Evolutionary conservation across 1,140 invertebrate genomes (phyloP).

Genomic region (Pygmarrhopalites habei): DNA sequence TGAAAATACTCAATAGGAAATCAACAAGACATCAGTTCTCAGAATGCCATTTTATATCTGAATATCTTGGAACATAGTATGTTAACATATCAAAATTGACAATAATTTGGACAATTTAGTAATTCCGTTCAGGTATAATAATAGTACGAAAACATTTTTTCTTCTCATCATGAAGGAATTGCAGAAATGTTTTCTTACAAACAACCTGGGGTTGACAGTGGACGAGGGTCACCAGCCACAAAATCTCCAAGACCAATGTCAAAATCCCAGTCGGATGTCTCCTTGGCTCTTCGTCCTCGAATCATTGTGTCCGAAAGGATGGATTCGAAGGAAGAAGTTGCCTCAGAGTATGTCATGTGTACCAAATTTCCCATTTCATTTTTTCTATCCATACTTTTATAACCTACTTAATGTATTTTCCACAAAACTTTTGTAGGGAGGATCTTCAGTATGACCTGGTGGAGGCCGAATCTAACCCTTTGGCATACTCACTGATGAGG

Average conservation of each 20-base stretch:
- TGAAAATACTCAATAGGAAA: slow-evolving; percentile 26
- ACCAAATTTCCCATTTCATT: neutral
- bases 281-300: slow-evolving; percentile 6
- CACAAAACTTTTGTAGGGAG: slow-evolving; percentile 1
- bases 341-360: slow-evolving; percentile 12
- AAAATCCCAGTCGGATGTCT: slow-evolving; percentile 18
- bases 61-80: slow-evolving; percentile 34
- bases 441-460: slow-evolving; percentile 19
- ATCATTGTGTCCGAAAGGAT: slow-evolving; percentile 17
- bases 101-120: no score
- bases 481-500: slow-evolving; percentile 25
- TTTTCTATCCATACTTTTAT: neutral
- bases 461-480: slow-evolving; percentile 21
- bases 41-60: slow-evolving; percentile 31
- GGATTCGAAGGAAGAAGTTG: slow-evolving; percentile 12
- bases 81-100: no score
- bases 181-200: slow-evolving; percentile 23
- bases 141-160: no score
- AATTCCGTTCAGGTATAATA: no score
- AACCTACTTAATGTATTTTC: neutral
- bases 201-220: neutral
- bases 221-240: neutral
- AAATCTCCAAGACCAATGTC: slow-evolving; percentile 18
- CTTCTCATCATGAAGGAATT: no score
- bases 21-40: slow-evolving; percentile 23